Percentiles rank a stretch among this genome's conserved stretches.
Evolutionary conservation across 2,113 vertebrate species (phyloP).

Genomic region (Apodemus sylvaticus): DNA sequence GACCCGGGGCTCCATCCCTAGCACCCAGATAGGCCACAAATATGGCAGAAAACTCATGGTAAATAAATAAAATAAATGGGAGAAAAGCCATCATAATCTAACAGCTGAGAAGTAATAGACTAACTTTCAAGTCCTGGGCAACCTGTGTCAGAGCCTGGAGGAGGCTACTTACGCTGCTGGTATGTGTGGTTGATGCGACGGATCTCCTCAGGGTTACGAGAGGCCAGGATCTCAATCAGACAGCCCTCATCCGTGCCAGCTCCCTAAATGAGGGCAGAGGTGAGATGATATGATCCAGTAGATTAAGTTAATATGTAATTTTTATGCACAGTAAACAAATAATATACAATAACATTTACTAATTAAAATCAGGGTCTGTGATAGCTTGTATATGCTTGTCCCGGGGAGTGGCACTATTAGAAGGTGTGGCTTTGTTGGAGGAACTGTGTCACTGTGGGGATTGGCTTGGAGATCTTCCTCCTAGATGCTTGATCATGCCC

Average conservation of each 20-base stretch:
- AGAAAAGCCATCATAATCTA: not conserved
- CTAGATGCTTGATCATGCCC: too few relatives aligned
- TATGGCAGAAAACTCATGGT: not conserved
- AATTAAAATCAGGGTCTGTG: not conserved
- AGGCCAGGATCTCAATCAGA: conserved; percentile 96
- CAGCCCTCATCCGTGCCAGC: conserved; percentile 97
- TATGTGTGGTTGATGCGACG: conserved; percentile 87
- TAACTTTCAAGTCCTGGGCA: not conserved
- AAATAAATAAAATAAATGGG: not conserved
- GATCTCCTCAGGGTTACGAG: conserved; percentile 90
- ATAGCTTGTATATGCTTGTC: too few relatives aligned
- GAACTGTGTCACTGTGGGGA: too few relatives aligned
- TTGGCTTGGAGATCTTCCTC: too few relatives aligned
- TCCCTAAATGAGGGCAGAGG: conserved; percentile 85
- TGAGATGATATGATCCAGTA: not conserved
- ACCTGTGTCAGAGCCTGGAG: not conserved
- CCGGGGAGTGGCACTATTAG: too few relatives aligned
- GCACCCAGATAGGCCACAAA: not conserved
- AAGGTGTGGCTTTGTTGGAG: too few relatives aligned
- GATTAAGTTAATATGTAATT: not conserved
- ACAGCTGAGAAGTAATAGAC: not conserved
- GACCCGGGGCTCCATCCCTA: not conserved
- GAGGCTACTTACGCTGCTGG: conserved; percentile 85
- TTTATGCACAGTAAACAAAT: not conserved
- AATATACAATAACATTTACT: not conserved